phyloP scores from a whole-genome alignment of 1,140 invertebrate species.

The Drosophila truncata region DNA sequence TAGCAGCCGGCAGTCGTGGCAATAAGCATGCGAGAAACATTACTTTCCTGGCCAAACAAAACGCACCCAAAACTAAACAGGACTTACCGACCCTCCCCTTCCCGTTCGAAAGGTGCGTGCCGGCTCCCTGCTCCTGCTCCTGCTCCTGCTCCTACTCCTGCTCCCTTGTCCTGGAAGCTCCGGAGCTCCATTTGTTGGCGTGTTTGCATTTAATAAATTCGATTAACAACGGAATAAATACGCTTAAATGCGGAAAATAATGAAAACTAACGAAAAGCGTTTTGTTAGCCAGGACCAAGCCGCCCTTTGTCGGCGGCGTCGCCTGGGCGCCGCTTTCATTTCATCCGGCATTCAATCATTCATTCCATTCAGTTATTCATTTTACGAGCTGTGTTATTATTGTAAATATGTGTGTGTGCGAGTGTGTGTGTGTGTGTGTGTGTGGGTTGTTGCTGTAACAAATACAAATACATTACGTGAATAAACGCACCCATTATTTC shows the following conservation, averaged over 20 bases:
- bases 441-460: conserved; percentile 69
- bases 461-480: conserved; percentile 84
- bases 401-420: conserved; percentile 69
- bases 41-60: conserved; percentile 79
- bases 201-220: conserved; percentile 84
- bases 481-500: conserved; percentile 84
- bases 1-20: conserved; percentile 57
- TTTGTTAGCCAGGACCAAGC: conserved; percentile 69
- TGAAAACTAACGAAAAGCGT: conserved; percentile 84
- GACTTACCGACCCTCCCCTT: not conserved
- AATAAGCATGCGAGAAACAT: conserved; percentile 75
- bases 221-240: conserved; percentile 84
- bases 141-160: not conserved
- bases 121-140: not conserved
- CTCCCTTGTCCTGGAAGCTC: not conserved
- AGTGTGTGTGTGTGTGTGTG: conserved; percentile 16
- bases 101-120: conserved; percentile 29
- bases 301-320: conserved; percentile 41
- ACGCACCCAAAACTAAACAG: conserved; percentile 62
- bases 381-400: conserved; percentile 83
- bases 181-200: conserved; percentile 65
- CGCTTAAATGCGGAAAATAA: conserved; percentile 84
- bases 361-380: conserved; percentile 77
- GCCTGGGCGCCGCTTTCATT: conserved; percentile 74
- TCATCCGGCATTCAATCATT: conserved; percentile 78